These are phyloP conservation scores for Oreochromis mossambicus DNA, from an alignment of 2,797 vertebrate genomes.

Conservation along the genomic window DNA sequence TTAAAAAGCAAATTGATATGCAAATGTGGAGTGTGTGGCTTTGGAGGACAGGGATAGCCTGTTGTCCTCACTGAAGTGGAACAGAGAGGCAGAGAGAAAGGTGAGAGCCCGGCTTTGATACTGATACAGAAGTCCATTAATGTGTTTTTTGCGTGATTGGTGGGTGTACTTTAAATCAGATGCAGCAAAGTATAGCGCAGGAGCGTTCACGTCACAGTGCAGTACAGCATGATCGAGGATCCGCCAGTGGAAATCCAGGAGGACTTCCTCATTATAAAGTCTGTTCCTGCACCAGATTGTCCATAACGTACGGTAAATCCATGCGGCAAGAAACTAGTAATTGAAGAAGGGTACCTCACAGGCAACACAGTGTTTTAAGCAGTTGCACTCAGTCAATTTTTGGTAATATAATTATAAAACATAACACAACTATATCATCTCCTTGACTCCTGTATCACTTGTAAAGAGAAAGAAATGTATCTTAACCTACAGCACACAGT, in stretches of 20 bases:
- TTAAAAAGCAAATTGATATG: conserved; percentile 81
- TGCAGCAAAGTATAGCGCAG: conserved; percentile 3
- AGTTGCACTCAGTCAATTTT: background rate
- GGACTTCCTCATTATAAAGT: background rate
- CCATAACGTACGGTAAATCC: background rate
- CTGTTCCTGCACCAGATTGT: background rate
- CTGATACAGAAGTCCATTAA: conserved; percentile 45
- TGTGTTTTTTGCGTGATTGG: conserved; percentile 34
- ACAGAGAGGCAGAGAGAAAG: conserved; percentile 56
- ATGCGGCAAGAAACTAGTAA: background rate
- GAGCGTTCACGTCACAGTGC: conserved; percentile 9
- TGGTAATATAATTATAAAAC: background rate
- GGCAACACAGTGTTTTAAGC: background rate
- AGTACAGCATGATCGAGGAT: background rate
- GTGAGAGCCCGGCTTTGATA: conserved; percentile 43
- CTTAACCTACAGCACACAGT: background rate
- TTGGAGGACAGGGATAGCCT: conserved; percentile 71
- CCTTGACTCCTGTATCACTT: background rate
- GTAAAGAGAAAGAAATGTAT: background rate
- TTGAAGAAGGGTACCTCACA: background rate
- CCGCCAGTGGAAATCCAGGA: background rate
- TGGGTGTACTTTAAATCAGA: conserved; percentile 17
- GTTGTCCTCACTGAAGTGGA: conserved; percentile 71
- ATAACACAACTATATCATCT: background rate
- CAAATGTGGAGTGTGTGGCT: conserved; percentile 74